These are phyloP conservation scores for Coccyzus lansbergi DNA, from an alignment of 2,797 vertebrate genomes.

Conservation along the genomic window DNA sequence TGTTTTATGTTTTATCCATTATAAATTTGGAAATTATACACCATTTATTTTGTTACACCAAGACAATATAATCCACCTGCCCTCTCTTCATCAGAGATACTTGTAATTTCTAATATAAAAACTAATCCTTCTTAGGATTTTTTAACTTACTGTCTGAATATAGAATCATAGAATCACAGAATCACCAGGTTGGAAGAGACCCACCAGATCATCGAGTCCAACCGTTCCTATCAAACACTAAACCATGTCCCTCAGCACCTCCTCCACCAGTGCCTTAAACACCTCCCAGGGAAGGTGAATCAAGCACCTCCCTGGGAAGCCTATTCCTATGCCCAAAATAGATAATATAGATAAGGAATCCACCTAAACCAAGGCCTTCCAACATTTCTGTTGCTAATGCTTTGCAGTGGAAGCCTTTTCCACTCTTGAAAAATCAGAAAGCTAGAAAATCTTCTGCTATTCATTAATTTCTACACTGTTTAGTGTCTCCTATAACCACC, in stretches of 20 bases:
- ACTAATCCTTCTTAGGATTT: not conserved
- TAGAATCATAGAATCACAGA: no score
- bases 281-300: no score
- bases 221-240: no score
- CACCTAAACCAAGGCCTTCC: not conserved
- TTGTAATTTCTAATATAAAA: not conserved
- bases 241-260: no score
- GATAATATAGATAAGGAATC: not conserved
- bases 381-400: not conserved
- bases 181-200: no score
- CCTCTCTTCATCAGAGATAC: not conserved
- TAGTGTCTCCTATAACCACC: not conserved
- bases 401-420: not conserved
- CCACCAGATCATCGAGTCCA: no score
- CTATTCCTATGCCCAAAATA: no score
- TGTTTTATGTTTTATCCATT: not conserved
- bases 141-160: not conserved
- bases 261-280: no score
- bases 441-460: not conserved
- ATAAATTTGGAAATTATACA: not conserved
- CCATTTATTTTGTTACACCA: not conserved
- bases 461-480: not conserved
- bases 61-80: not conserved
- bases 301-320: no score
- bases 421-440: not conserved